Base-by-base conservation (phyloP, 2,797 vertebrate genomes). In the Margarornis squamiger region DNA sequence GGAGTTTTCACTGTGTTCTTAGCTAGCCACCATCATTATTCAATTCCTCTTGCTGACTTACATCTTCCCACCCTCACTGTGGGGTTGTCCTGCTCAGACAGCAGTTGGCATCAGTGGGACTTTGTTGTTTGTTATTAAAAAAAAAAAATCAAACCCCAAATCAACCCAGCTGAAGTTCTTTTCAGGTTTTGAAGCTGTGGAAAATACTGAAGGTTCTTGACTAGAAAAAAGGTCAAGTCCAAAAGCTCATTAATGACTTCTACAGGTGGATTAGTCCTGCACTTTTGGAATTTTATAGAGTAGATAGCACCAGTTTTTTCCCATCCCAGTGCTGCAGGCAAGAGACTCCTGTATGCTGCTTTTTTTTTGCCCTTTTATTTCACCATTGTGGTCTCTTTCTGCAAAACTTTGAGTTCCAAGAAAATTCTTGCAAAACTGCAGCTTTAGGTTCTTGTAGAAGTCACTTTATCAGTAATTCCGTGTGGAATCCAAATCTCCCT, bases 41-140 rank as follows among this genome's bases (percentile, higher is more conserved):
- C 96, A 96, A 94, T 96, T 97, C 93, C 95, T 97, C 94, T 96
- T 96, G 96, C 96, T 96, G 94, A 94, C 92, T 94, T 86, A 86
- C 86, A 78, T 84, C 86, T 95, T 88, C 76, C 88, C 90, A 75
- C 74, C 84, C 75, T 88, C 76, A 90, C 3, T 88, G 91, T 88
- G 93, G 70, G 93, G 82, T 77, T 90, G 59, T 70, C 88, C 93
- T 92, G 59, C 79, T 84, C 73, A 75, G 73, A n/a, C 55, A 84
- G 72, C 55, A 43, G 22, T 52, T 84, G n/a, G n/a, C 22, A 46
- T 23, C 36, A 9, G 12, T 16, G 51, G 15, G 45, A 49, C 13
- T 5, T 32, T 52, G n/a, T 34, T 57, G 34, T 8, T 90, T 81
- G 65, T 36, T 59, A 14, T 36, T 71, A 8, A 30, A 45, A n/a